phyloP scores from a whole-genome alignment of 1,140 invertebrate species.

The Brachionus manjavacas region DNA sequence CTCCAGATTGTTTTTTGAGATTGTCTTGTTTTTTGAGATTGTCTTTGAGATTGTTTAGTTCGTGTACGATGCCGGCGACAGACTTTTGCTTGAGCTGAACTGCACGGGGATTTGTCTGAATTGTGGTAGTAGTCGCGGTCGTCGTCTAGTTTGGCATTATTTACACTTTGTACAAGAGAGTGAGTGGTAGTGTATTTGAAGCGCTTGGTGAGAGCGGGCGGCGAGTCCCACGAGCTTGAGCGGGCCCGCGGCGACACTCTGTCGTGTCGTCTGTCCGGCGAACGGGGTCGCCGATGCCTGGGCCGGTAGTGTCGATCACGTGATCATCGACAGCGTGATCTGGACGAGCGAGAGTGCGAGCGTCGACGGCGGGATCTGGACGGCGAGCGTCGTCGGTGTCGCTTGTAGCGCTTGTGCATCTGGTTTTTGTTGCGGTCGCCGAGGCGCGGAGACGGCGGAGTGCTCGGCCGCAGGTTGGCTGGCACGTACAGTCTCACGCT shows the following conservation, averaged over 20 bases:
- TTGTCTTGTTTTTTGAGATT: too few species aligned
- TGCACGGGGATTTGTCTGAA: too few species aligned
- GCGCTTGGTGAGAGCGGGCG: background rate
- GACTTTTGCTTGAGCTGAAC: too few species aligned
- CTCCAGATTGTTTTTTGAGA: conserved; percentile 11
- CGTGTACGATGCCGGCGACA: too few species aligned
- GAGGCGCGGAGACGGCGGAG: background rate
- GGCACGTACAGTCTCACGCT: conserved; percentile 37
- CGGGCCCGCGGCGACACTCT: background rate
- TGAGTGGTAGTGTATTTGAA: background rate
- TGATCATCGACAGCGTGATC: background rate
- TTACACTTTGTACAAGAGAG: background rate
- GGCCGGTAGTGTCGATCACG: background rate
- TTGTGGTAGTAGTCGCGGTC: background rate
- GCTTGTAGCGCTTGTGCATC: background rate
- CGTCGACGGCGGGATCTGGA: background rate
- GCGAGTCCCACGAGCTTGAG: conserved; percentile 1
- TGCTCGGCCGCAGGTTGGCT: too few species aligned
- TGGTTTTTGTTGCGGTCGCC: conserved; percentile 56
- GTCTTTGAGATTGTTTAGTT: too few species aligned
- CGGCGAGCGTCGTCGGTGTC: conserved; percentile 43
- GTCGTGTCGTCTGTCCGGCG: background rate
- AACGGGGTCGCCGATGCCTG: background rate
- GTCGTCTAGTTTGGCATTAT: background rate
- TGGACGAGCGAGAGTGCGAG: background rate